Percentiles rank a stretch among this genome's conserved stretches.
phyloP scores from a whole-genome alignment of 2,113 vertebrate species.

The Tautogolabrus adspersus region DNA sequence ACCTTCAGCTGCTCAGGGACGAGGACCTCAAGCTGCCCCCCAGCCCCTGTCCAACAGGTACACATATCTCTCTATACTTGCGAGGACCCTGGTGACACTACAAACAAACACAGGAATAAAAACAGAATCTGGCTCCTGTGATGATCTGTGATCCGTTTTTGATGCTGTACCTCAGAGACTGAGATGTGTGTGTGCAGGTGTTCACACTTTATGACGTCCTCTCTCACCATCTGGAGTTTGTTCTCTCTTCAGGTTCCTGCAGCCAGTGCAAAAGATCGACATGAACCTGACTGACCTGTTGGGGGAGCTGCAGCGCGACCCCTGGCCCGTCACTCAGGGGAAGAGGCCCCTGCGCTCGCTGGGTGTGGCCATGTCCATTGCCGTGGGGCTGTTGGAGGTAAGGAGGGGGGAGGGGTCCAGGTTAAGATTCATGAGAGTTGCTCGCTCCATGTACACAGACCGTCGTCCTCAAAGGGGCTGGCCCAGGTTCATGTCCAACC shows the following conservation, averaged over 20 bases:
- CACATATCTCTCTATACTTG: background rate
- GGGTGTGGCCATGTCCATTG: conserved; percentile 96
- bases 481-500: no score
- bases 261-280: conserved; percentile 97
- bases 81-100: no score
- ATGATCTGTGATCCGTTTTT: no score
- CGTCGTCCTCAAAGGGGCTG: no score
- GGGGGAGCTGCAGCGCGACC: conserved; percentile 96
- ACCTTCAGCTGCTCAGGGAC: conserved; percentile 87
- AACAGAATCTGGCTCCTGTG: no score
- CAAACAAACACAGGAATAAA: no score
- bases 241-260: conserved; percentile 87
- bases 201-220: no score
- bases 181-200: no score
- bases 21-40: conserved; percentile 89
- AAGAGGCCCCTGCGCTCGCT: conserved; percentile 94
- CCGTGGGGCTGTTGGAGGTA: conserved; percentile 96
- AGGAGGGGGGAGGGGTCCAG: background rate
- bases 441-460: no score
- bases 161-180: no score
- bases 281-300: conserved; percentile 99
- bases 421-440: no score
- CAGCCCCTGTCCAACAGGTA: conserved; percentile 95
- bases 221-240: background rate
- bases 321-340: conserved; percentile 97